Conservation (phyloP, 2,113 vertebrate genomes). For the Lates calcarifer region DNA sequence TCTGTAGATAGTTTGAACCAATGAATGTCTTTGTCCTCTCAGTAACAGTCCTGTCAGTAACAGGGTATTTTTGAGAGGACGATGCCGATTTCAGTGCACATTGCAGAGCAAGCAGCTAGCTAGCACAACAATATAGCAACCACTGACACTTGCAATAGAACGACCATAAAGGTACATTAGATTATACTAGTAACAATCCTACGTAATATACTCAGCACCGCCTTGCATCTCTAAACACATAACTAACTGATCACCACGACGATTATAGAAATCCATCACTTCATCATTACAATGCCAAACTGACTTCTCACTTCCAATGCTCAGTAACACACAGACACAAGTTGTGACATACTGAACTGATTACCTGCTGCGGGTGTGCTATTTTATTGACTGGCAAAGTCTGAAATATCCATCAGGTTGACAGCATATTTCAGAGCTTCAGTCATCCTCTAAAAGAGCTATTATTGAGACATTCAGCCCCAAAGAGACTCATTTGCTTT, state of each 20-base stretch:
- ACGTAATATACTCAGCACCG: constrained; percentile 59
- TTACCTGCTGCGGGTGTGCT: constrained; percentile 33
- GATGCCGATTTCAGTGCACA: constrained; percentile 74
- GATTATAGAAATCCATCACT: constrained; percentile 43
- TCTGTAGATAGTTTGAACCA: constrained; percentile 11
- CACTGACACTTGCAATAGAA: constrained; percentile 69
- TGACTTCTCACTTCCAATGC: constrained; percentile 26
- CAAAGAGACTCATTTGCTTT: constrained; percentile 49
- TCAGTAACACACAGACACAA: constrained; percentile 83
- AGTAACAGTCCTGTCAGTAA: constrained; percentile 4
- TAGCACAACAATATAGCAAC: constrained; percentile 75
- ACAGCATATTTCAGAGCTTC: constrained; percentile 28
- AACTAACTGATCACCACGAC: constrained; percentile 62
- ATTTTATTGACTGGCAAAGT: not conserved
- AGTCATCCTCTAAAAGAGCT: constrained; percentile 17
- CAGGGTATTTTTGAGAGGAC: constrained; percentile 54
- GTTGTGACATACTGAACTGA: constrained; percentile 78
- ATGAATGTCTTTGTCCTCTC: constrained; percentile 39
- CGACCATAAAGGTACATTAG: constrained; percentile 72
- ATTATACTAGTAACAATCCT: constrained; percentile 74
- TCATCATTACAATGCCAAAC: constrained; percentile 3
- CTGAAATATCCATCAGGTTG: constrained; percentile 1
- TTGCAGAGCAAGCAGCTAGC: constrained; percentile 77
- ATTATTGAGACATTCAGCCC: constrained; percentile 61
- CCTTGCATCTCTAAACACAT: constrained; percentile 55